These are phyloP conservation scores for Halictus rubicundus DNA, from an alignment of 1,140 invertebrate genomes.

Conservation along the genomic window DNA sequence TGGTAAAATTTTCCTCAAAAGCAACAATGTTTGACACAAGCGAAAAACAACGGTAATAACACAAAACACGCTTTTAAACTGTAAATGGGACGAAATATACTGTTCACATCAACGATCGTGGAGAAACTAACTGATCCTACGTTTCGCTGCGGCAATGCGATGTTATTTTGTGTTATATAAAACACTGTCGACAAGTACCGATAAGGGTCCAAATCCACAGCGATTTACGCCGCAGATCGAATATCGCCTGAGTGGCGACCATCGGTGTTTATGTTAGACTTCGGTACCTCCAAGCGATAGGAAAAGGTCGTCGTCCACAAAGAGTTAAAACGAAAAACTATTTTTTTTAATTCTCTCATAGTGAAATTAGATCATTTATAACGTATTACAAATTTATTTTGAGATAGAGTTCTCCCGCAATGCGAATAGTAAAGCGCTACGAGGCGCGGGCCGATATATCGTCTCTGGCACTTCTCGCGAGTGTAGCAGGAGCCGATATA, in stretches of 20 bases:
- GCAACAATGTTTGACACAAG: conserved; percentile 2
- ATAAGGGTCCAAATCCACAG: not conserved
- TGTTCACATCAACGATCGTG: not conserved
- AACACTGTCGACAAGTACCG: not conserved
- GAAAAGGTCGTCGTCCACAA: not conserved
- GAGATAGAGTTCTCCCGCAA: conserved; percentile 28
- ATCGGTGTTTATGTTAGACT: not conserved
- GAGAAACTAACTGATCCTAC: not conserved
- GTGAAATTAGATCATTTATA: conserved; percentile 26
- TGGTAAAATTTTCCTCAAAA: conserved; percentile 20
- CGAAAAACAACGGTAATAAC: not conserved
- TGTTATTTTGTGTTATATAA: conserved; percentile 4
- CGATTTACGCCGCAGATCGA: not conserved
- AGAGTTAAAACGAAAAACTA: not conserved
- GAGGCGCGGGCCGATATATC: conserved; percentile 17
- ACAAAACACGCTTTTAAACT: conserved; percentile 1
- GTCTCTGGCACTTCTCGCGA: conserved; percentile 2
- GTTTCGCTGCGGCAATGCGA: not conserved
- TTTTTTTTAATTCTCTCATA: conserved; percentile 3
- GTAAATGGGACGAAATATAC: not conserved
- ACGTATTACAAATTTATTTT: conserved; percentile 37
- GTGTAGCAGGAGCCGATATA: too few species aligned
- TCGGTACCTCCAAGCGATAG: not conserved
- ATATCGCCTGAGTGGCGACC: not conserved
- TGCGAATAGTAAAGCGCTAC: conserved; percentile 31